Evolutionary conservation across 2,888 invertebrate species (phyloP).

Genomic region (Ecliptopera silaceata): DNA sequence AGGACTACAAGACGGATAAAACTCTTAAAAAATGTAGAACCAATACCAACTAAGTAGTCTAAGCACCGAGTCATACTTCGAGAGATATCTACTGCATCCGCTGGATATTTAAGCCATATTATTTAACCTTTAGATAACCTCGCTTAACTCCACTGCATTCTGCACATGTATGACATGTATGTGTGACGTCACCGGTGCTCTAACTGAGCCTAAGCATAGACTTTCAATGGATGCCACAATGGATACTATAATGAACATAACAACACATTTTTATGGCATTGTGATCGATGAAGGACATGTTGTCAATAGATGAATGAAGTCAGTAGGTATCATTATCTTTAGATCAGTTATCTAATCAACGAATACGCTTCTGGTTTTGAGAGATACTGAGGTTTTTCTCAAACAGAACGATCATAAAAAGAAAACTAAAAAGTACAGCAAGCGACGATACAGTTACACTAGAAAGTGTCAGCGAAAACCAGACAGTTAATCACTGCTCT

Average conservation of each 20-base stretch:
- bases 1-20: no score
- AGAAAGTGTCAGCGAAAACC: constrained; percentile 12
- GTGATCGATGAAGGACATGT: constrained; percentile 21
- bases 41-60: not conserved
- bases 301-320: constrained; percentile 7
- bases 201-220: constrained; percentile 35
- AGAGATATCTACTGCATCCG: constrained; percentile 17
- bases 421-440: constrained; percentile 1
- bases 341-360: not conserved
- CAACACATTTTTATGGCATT: constrained; percentile 23
- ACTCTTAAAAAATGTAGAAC: not conserved
- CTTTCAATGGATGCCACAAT: constrained; percentile 29
- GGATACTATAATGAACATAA: constrained; percentile 14
- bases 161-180: constrained; percentile 18
- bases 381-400: not conserved
- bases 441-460: constrained; percentile 11
- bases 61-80: not conserved
- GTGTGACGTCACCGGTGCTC: constrained; percentile 28
- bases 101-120: constrained; percentile 17
- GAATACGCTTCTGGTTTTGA: not conserved
- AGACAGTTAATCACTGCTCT: constrained; percentile 6
- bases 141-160: constrained; percentile 24
- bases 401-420: not conserved
- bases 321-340: not conserved
- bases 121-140: constrained; percentile 30